phyloP scores from a whole-genome alignment of 2,797 vertebrate species.

The Champsocephalus esox region DNA sequence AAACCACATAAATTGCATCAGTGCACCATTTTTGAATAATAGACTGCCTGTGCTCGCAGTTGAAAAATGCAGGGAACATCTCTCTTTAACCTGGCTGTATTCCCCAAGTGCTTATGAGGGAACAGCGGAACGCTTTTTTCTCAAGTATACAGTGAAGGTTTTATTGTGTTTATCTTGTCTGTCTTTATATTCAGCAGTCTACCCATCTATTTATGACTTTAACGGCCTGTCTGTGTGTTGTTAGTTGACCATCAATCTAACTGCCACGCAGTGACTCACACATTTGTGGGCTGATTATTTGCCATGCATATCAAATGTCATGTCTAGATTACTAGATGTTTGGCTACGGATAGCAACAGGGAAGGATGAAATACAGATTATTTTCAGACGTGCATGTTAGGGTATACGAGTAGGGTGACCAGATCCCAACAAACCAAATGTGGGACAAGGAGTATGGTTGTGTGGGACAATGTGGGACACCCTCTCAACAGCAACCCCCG shows the following conservation, averaged over 20 bases:
- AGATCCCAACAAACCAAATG: no score
- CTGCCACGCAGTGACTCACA: slow-evolving; percentile 59
- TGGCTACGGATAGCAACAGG: slow-evolving; percentile 9
- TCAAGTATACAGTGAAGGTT: slow-evolving; percentile 28
- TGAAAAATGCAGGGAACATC: slow-evolving; percentile 8
- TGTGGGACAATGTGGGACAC: no score
- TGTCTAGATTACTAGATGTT: slow-evolving; percentile 38
- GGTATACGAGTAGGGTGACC: not conserved
- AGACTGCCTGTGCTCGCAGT: not conserved
- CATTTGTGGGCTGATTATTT: slow-evolving; percentile 66
- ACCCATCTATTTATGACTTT: slow-evolving; percentile 69
- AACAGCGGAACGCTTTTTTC: slow-evolving; percentile 10
- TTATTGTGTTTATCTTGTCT: slow-evolving; percentile 55
- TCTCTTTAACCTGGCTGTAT: slow-evolving; percentile 11
- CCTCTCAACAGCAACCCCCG: no score
- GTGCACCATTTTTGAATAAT: slow-evolving; percentile 45
- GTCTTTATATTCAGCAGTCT: slow-evolving; percentile 46
- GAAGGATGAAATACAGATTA: not conserved
- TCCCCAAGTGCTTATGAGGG: not conserved
- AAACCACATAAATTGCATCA: slow-evolving; percentile 63
- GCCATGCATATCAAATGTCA: slow-evolving; percentile 53
- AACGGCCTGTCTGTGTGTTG: slow-evolving; percentile 74
- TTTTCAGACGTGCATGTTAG: slow-evolving; percentile 4
- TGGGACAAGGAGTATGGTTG: no score
- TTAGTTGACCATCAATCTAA: slow-evolving; percentile 72